Evolutionary conservation across 2,797 vertebrate genomes (phyloP).

Genomic region (Paratrypauchen microcephalus): DNA sequence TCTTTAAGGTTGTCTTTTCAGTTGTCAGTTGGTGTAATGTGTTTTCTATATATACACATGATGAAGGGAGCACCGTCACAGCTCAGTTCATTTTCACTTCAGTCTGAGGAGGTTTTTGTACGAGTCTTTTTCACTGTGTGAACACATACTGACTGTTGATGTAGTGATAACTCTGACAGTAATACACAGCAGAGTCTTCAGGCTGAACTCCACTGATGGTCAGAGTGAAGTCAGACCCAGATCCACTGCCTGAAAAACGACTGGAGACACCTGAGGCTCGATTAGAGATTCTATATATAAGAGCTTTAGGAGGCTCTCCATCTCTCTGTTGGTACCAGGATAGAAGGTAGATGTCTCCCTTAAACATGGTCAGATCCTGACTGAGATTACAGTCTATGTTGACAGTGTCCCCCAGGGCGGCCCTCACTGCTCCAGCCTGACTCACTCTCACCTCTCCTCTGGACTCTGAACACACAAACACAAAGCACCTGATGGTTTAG

Average conservation of each 20-base stretch:
- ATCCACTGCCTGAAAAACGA: conserved; percentile 12
- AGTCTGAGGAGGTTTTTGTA: too few relatives aligned
- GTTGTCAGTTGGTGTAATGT: too few relatives aligned
- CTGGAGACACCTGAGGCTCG: conserved; percentile 15
- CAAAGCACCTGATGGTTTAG: conserved; percentile 17
- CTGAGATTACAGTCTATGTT: too few relatives aligned
- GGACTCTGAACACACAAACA: conserved; percentile 16
- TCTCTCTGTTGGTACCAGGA: not conserved
- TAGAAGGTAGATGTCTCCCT: too few relatives aligned
- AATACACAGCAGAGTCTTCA: conserved; percentile 21
- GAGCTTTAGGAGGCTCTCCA: too few relatives aligned
- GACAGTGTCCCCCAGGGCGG: not conserved
- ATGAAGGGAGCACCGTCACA: too few relatives aligned
- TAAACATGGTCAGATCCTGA: too few relatives aligned
- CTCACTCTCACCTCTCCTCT: conserved; percentile 2
- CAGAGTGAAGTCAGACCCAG: conserved; percentile 23
- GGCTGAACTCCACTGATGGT: conserved; percentile 40
- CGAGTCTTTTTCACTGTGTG: not conserved
- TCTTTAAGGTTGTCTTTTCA: too few relatives aligned
- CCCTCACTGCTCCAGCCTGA: not conserved
- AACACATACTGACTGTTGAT: not conserved
- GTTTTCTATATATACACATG: too few relatives aligned
- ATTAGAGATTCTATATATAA: too few relatives aligned
- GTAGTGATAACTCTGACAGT: not conserved
- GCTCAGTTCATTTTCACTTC: too few relatives aligned